Evolutionary conservation across 2,113 vertebrate genomes (phyloP), one percentile per base, ranked within the genome.

Genomic region (Lipotes vexillifer): DNA sequence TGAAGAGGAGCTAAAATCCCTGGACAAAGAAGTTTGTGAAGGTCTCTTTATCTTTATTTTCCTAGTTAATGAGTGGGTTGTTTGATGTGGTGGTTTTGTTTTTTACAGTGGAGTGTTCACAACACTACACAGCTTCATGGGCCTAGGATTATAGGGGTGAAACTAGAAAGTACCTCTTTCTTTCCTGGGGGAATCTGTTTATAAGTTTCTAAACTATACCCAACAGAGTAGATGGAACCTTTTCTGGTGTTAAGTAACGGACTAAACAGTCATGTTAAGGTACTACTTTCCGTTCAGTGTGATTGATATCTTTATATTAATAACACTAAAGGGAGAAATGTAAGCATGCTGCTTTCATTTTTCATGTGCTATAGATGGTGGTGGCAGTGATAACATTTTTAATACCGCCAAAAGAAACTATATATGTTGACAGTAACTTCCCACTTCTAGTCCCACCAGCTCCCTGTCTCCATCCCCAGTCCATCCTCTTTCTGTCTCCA

Each of bases 1-100:
- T 46, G 99, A 99, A 88, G 99, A 99, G 96, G 99, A 99, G 90
- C 98, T 99, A 93, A 99, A 98, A 96, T 98, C 14, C 87, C 99
- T 99, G 93, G 99, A 99, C 96, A 99, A 99, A 88, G 99, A 99
- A 97, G 99, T 99, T 94, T 97, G 99, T 93, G 99, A 99, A 98
- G 99, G 99, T 99, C 97, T 98, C 98, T 99, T 66, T 86, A 94
- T 97, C 98, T 75, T 92, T 85, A 20, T 59, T 82, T 83, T 77
- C 25, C 29, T 57, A 6, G 55, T 81, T 85, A 86, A 97, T 97
- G 90, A 91, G 2, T 93, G 5, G 1, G 77, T 97, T 86, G 11
- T 71, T 89, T 96, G 33, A 5, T 87, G 7, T 52, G 14, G 33
- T 83, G 96, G 41, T 17, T 18, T 23, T n/a, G 27, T 57, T 80